Conservation (phyloP, 1,140 invertebrate genomes). For the Drepana arcuata region DNA sequence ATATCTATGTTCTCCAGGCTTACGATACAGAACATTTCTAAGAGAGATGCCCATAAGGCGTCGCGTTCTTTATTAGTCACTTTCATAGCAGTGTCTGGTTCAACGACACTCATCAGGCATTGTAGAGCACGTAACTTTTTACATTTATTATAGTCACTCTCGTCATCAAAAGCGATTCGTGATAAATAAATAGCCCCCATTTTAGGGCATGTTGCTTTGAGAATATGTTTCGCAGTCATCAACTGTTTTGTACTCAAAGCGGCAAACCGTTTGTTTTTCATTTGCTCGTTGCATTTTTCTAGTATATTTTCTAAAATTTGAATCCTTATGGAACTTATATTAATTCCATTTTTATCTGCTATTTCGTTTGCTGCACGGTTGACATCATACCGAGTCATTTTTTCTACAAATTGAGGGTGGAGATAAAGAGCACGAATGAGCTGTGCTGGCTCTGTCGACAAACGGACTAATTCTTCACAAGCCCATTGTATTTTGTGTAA, state of each 20-base stretch:
- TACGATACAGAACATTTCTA: slow-evolving; percentile 55
- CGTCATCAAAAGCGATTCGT: slow-evolving; percentile 64
- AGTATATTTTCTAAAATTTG: slow-evolving; percentile 66
- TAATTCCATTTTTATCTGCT: slow-evolving; percentile 65
- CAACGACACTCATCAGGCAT: slow-evolving; percentile 62
- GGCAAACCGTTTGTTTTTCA: slow-evolving; percentile 22
- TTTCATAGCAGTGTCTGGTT: slow-evolving; percentile 58
- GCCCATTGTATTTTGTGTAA: slow-evolving; percentile 72
- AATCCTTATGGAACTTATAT: slow-evolving; percentile 60
- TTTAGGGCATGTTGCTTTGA: slow-evolving; percentile 65
- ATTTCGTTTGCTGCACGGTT: slow-evolving; percentile 73
- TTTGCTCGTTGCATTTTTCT: slow-evolving; percentile 35
- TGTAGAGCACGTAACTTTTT: slow-evolving; percentile 67
- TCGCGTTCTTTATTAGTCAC: slow-evolving; percentile 52
- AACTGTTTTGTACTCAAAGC: slow-evolving; percentile 47
- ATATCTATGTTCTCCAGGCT: slow-evolving; percentile 59
- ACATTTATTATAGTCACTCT: slow-evolving; percentile 56
- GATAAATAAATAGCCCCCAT: slow-evolving; percentile 67
- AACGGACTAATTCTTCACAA: slow-evolving; percentile 69
- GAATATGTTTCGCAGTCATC: slow-evolving; percentile 64
- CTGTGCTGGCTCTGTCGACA: slow-evolving; percentile 70
- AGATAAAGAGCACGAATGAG: slow-evolving; percentile 72
- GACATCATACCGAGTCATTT: slow-evolving; percentile 66
- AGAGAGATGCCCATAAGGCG: slow-evolving; percentile 48
- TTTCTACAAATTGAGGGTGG: slow-evolving; percentile 66